Evolutionary conservation across 2,113 vertebrate species (phyloP), one percentile per base, ranked within the genome.

Genomic region (Tachycineta bicolor): DNA sequence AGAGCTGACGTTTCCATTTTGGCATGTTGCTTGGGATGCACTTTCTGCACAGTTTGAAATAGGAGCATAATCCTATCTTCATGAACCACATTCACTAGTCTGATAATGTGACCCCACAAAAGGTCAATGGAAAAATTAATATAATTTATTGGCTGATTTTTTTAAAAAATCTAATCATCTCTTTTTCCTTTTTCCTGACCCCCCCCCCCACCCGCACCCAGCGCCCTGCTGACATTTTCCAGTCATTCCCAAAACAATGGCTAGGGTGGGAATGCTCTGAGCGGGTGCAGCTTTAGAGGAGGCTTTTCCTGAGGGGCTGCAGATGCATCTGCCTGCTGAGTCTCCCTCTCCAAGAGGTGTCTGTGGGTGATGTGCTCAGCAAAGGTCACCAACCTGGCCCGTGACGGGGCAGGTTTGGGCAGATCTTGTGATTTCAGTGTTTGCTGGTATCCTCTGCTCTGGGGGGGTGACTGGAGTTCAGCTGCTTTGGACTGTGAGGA

Each of bases 41-140:
- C 60, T 96, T 96, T 97, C 84, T 94, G 59, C 63, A 60, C 79
- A 78, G 81, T 64, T 89, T 93, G 93, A 93, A 90, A 91, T 83
- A 65, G 14, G 67, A 87, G 67, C 67, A 89, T 95, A 95, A 95
- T 89, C 52, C 75, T 97, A 95, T 96, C 94, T 91, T 77, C 84
- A 23, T 74, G 94, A 94, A 93, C 94, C 95, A 91, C 33, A 69
- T 95, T 90, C 93, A 87, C 91, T 43, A 91, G 89, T n/a, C 77
- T 80, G 96, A 96, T 96, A 95, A 94, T 73, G 75, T 77, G 87
- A 93, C 93, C 82, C 1, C 9, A 90, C 25, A 80, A 89, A 93
- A 96, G 95, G 94, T 96, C 93, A 95, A 44, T 96, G 94, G 96
- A 96, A 96, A 96, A 97, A 90, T 91, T 96, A 96, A 91, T 96